Evolutionary conservation across 2,113 vertebrate genomes (phyloP).

Genomic region (Sinocyclocheilus anophthalmus): DNA sequence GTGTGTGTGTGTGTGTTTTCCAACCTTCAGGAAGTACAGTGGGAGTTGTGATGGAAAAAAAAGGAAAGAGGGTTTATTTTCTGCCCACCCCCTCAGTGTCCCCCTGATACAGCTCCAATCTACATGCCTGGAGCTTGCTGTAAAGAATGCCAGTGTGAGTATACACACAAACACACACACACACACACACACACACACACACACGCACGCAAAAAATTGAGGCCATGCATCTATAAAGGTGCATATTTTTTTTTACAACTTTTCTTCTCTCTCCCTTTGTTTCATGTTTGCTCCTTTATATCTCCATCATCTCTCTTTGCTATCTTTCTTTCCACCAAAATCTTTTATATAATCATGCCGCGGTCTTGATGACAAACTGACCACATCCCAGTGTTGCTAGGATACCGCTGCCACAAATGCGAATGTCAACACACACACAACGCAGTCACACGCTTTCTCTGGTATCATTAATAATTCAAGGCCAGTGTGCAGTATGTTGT

Average conservation of each 20-base stretch:
- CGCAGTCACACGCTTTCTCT: conserved; percentile 20
- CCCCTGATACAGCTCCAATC: conserved; percentile 74
- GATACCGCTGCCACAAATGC: conserved; percentile 32
- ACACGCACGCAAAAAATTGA: neutral
- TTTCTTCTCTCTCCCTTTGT: neutral
- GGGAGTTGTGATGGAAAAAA: too few relatives aligned
- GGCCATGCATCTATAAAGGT: neutral
- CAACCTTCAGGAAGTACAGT: conserved; percentile 82
- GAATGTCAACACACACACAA: conserved; percentile 25
- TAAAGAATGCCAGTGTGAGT: conserved; percentile 87
- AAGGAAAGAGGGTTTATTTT: too few relatives aligned
- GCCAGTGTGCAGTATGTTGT: conserved; percentile 18
- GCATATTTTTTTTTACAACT: neutral
- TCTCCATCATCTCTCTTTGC: neutral
- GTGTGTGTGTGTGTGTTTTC: conserved; percentile 36
- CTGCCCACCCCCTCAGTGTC: conserved; percentile 78
- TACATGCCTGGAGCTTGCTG: conserved; percentile 86
- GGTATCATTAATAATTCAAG: conserved; percentile 59
- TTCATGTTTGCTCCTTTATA: neutral
- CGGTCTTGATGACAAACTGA: conserved; percentile 34
- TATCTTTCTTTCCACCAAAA: neutral
- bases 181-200: neutral
- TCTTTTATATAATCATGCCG: neutral
- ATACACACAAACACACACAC: neutral
- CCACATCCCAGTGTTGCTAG: conserved; percentile 36